Conservation (phyloP, 2,888 invertebrate species). For the Papilio demoleus region DNA sequence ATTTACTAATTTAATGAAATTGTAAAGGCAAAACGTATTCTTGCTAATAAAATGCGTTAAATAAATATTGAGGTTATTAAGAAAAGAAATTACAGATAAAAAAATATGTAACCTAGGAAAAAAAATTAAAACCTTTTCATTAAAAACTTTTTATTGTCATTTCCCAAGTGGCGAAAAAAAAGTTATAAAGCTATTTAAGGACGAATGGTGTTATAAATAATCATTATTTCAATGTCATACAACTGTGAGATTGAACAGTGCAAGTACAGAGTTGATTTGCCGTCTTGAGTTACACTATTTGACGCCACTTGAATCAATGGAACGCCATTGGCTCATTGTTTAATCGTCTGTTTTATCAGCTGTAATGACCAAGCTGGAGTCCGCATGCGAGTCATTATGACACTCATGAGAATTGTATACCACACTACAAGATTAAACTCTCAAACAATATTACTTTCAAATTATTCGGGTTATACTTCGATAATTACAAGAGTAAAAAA, state of each 20-base stretch:
- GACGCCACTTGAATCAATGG: slow-evolving; percentile 79
- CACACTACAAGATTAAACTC: slow-evolving; percentile 18
- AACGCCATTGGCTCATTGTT: slow-evolving; percentile 77
- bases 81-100: too few species aligned
- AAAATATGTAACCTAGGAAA: too few species aligned
- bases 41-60: too few species aligned
- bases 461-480: slow-evolving; percentile 3
- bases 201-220: background rate
- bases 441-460: slow-evolving; percentile 15
- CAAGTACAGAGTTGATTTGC: slow-evolving; percentile 60
- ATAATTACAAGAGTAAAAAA: background rate
- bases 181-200: background rate
- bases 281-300: slow-evolving; percentile 69
- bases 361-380: slow-evolving; percentile 63
- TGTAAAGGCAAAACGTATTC: too few species aligned
- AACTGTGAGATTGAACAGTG: background rate
- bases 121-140: too few species aligned
- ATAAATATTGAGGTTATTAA: too few species aligned
- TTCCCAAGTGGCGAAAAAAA: background rate
- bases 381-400: slow-evolving; percentile 43
- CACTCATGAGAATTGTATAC: slow-evolving; percentile 40
- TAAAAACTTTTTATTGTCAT: background rate
- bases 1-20: too few species aligned
- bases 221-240: background rate
- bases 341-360: slow-evolving; percentile 79